Evolutionary conservation across 2,888 invertebrate species (phyloP), one percentile per base, ranked within the genome.

Genomic region (Sycophila texana): DNA sequence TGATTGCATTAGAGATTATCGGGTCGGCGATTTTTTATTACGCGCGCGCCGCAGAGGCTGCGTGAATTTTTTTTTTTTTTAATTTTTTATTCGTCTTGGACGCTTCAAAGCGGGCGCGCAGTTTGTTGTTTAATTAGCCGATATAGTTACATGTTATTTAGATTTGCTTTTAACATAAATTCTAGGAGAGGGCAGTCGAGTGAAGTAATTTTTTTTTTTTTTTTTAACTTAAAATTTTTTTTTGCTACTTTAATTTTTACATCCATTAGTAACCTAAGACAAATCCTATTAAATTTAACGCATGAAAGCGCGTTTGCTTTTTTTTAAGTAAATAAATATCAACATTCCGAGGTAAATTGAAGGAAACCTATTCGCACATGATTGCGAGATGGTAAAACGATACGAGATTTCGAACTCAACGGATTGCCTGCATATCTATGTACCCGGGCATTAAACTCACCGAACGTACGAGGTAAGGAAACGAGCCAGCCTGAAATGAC

Each of bases 361-460:
- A 53, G n/a, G n/a, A 53, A 53, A n/a, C 12, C n/a, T 13, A 53
- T 53, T 53, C 14, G 53, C 53, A 14, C 53, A 53, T 51, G 14
- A 1, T n/a, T 53, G 20, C 60, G 1, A 39, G 39, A 39, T 39
- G 39, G 39, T 10, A 39, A 39, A 10, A 0, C 10, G 10, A 39
- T 39, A 30, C 49, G 47, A 26, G 63, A 63, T 26, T 39, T 39
- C 49, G 58, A 16, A 55, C 18, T 47, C 49, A 14, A 7, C 10
- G 4, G 39, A 20, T 68, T 13, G 63, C 51, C 51, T 63, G 39
- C 26, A 26, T 39, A 39, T 39, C 0, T 39, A 39, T n/a, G n/a
- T 10, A 22, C 18, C 20, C 79, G 22, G 53, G 65, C 74, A 60
- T 79, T 20, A 30, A 79, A 53, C 70, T 74, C 30, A n/a, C 66